phyloP scores from a whole-genome alignment of 2,113 vertebrate genomes.

The Ochotona princeps region DNA sequence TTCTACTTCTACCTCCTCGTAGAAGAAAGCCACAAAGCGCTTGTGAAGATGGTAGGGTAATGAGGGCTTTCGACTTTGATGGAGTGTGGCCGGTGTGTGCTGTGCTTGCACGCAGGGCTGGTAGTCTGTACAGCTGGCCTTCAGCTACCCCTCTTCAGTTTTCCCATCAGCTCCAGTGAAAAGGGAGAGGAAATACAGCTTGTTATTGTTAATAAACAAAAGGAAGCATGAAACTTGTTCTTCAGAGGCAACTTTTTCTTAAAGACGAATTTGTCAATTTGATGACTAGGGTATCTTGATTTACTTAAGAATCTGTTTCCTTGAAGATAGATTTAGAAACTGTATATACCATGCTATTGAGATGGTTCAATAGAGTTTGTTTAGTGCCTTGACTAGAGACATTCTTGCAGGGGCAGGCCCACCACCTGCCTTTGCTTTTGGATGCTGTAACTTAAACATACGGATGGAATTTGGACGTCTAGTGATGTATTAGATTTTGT shows the following conservation, averaged over 20 bases:
- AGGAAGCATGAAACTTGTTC: constrained; percentile 9
- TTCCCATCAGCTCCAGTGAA: neutral
- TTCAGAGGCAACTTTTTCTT: neutral
- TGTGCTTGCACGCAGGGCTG: neutral
- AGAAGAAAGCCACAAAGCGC: neutral
- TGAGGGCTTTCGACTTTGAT: neutral
- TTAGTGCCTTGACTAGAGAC: neutral
- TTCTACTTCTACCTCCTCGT: neutral
- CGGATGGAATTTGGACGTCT: neutral
- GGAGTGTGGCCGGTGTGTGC: neutral
- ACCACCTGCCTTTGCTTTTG: neutral
- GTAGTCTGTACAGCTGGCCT: neutral
- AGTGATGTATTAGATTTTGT: neutral
- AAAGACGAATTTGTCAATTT: neutral
- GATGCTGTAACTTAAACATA: neutral
- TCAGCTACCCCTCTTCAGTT: neutral
- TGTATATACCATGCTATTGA: neutral
- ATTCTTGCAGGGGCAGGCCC: neutral
- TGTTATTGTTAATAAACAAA: constrained; percentile 1
- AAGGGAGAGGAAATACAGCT: neutral
- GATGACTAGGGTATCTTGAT: neutral
- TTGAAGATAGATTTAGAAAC: neutral
- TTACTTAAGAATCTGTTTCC: neutral
- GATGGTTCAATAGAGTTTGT: neutral
- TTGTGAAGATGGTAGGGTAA: neutral